Evolutionary conservation across 2,113 vertebrate species (phyloP).

Genomic region (Ia io): DNA sequence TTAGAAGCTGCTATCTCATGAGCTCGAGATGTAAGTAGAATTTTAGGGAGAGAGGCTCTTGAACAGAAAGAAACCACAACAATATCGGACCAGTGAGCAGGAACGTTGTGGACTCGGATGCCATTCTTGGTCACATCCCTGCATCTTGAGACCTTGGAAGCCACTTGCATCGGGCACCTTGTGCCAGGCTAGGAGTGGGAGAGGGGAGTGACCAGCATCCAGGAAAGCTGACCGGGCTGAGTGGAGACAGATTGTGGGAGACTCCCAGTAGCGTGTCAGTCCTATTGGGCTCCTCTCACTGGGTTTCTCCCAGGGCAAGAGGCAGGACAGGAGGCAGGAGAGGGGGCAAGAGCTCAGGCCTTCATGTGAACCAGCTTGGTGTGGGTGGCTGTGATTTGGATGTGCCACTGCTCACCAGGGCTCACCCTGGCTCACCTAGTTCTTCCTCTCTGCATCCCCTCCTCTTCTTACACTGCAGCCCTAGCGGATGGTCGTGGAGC

Average conservation of each 20-base stretch:
- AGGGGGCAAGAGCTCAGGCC: neutral
- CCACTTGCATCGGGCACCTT: neutral
- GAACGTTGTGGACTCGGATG: neutral
- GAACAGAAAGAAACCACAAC: neutral
- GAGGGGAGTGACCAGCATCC: neutral
- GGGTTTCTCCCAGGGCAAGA: neutral
- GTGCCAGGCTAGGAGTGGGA: neutral
- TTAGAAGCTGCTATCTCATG: neutral
- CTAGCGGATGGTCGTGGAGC: neutral
- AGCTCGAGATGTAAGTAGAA: neutral
- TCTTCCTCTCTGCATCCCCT: neutral
- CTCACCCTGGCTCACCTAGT: neutral
- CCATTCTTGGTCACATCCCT: neutral
- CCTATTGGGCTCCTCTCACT: neutral
- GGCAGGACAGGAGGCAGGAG: fast-evolving
- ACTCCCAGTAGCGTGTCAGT: neutral
- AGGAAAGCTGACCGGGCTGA: neutral
- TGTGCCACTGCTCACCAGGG: neutral
- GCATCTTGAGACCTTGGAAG: neutral
- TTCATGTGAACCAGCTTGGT: fast-evolving
- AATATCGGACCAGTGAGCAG: neutral
- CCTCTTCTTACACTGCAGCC: neutral
- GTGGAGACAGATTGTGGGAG: neutral
- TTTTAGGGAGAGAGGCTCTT: neutral
- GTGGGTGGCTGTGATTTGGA: neutral